Evolutionary conservation across 2,888 invertebrate genomes (phyloP), one percentile per base, ranked within the genome.

Genomic region (Schizotus pectinicornis): DNA sequence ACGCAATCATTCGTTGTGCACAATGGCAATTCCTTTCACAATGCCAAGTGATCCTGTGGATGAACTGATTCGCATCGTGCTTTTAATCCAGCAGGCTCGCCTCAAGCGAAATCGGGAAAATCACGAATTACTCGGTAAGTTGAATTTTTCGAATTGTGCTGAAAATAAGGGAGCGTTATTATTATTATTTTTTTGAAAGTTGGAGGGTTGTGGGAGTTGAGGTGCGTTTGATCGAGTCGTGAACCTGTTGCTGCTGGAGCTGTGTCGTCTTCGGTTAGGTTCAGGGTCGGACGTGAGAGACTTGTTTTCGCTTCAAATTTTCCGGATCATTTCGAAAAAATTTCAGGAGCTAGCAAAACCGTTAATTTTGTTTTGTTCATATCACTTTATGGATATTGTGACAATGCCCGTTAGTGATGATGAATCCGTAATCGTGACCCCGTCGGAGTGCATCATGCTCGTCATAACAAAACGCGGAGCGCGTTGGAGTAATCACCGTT

Each of bases 11-110:
- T 56, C 58, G 57, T 60, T 65, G 58, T 61, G 61, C 62, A 64
- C 54, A 48, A 79, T 79, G 79, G 79, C 79, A 59, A 77, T 79
- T 70, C 79, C 79, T 36, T 78, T 79, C 65, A 70, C 70, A 56
- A 67, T 79, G 57, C 78, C 78, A 43, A 74, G 74, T 67, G 76
- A 77, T 37, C 75, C 76, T 62, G 70, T 72, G 54, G 70, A 74
- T 62, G 70, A 76, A 62, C 65, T 72, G 55, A 68, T 74, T 37
- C 58, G 39, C 13, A 22, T 48, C 33, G 58, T 58, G 53, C 42
- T 53, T 34, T 48, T 58, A 8, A 47, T 58, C 7, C 31, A 42
- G 9, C 58, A 58, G 35, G 43, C 48, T 35, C 47, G 53, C 32
- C 41, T 47, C 8, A 43, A 58, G 14, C 45, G 48, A 14, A 37